These are phyloP conservation scores for Abscondita cerata DNA, from an alignment of 2,888 invertebrate species.

Conservation along the genomic window DNA sequence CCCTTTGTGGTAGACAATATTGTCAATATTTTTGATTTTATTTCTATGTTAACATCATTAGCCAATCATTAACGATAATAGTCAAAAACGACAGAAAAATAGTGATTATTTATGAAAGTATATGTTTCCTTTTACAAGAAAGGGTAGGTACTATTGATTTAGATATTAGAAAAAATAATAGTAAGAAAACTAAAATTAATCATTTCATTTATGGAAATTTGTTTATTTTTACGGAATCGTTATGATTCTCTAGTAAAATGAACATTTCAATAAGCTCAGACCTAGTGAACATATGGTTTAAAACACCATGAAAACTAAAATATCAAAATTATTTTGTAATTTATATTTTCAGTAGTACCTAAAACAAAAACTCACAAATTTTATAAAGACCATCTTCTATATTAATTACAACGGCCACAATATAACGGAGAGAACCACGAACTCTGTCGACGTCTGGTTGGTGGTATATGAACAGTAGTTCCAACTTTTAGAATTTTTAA, in stretches of 20 bases:
- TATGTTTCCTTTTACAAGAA: no score
- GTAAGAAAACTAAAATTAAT: no score
- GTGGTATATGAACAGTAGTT: conserved; percentile 19
- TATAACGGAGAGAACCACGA: conserved; percentile 7
- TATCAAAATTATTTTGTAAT: background rate
- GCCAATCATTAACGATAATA: no score
- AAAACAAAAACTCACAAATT: conserved; percentile 15
- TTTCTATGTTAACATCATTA: no score
- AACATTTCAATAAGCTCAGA: conserved; percentile 8
- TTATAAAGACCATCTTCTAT: conserved; percentile 15
- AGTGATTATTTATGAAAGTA: no score
- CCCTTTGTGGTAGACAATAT: no score
- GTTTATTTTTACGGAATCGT: background rate
- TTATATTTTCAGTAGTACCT: background rate
- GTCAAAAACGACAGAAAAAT: no score
- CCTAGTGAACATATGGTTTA: background rate
- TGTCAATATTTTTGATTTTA: no score
- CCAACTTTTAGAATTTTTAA: conserved; percentile 20
- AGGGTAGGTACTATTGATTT: no score
- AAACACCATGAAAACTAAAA: conserved; percentile 2
- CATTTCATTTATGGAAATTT: no score
- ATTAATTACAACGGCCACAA: conserved; percentile 12
- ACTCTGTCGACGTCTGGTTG: conserved; percentile 17
- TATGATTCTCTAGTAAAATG: conserved; percentile 7
- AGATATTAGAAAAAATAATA: no score